Evolutionary conservation across 2,113 vertebrate species (phyloP).

Genomic region (Fulica atra): DNA sequence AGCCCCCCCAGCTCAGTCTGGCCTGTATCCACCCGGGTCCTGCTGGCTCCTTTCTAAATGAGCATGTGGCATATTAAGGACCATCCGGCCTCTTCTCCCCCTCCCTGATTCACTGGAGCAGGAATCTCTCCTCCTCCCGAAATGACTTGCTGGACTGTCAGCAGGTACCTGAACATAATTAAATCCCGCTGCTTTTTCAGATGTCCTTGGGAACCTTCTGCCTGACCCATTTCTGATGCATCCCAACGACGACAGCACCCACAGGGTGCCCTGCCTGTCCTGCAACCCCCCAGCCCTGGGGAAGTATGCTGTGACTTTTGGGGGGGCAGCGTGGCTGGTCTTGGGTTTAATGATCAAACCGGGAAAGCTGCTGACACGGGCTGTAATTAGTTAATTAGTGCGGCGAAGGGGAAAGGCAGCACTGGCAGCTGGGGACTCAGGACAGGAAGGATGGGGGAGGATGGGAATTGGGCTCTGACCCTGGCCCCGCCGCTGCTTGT

Average conservation of each 20-base stretch:
- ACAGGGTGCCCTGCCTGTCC: not conserved
- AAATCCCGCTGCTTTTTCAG: not conserved
- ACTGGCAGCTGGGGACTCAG: not conserved
- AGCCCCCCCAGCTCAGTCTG: rapidly evolving
- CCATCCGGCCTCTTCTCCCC: not conserved
- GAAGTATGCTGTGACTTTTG: not conserved
- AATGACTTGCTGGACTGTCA: not conserved
- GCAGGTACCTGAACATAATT: not conserved
- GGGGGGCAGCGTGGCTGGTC: not conserved
- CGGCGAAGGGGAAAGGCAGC: not conserved
- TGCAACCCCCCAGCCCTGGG: not conserved
- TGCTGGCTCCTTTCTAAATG: rapidly evolving
- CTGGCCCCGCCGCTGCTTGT: not conserved
- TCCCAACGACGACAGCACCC: rapidly evolving
- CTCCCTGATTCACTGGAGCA: rapidly evolving
- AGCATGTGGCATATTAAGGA: rapidly evolving
- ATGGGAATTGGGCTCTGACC: not conserved
- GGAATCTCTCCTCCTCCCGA: not conserved
- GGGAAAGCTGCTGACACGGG: not conserved
- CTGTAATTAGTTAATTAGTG: not conserved
- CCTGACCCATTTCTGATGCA: not conserved
- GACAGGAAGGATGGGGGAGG: too few relatives aligned
- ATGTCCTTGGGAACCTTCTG: not conserved
- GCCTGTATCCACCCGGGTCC: rapidly evolving
- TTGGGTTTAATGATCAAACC: too few relatives aligned